Evolutionary conservation across 2,113 vertebrate genomes (phyloP), one percentile per base, ranked within the genome.

Genomic region (Anguilla rostrata): DNA sequence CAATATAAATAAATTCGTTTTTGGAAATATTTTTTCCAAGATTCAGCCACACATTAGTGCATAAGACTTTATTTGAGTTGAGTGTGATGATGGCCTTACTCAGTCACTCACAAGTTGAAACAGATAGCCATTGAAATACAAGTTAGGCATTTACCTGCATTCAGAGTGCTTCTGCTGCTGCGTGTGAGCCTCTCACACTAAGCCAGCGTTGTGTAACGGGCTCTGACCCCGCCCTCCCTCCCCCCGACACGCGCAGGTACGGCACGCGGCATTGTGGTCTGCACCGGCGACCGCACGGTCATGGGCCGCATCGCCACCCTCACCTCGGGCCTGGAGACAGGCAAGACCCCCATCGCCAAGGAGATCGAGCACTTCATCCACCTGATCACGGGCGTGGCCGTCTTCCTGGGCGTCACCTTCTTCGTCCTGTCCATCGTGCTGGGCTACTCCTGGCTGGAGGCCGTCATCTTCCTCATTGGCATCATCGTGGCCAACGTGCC

Each of bases 341-440:
- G 97, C 75, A 97, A 97, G 95, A 98, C 97, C 0, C 97, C 97
- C 88, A 98, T 98, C 0, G 97, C 97, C 84, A 96, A 96, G 39
- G 97, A 98, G 94, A 98, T 98, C 0, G 97, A 98, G 88, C 97
- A 98, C 92, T 98, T 98, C 94, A 98, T 98, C 92, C 97, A 97
- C 81, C 95, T 98, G 90, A 98, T 98, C 95, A 98, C 97, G 0
- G 97, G 97, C 0, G 97, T 98, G 93, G 97, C 97, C 0, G 97
- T 98, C 87, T 98, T 98, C 90, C 94, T 97, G 66, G 97, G 97
- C 0, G 90, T 98, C 81, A 91, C 92, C 91, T 97, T 97, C 94
- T 98, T 98, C 90, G 41, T 98, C 88, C 96, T 97, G 83, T 97
- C 97, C 2, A 91, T 97, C 90, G 91, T 96, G 39, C 94, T 98